Conservation (phyloP, 2,888 invertebrate genomes). For the Pseudococcus longispinus region DNA sequence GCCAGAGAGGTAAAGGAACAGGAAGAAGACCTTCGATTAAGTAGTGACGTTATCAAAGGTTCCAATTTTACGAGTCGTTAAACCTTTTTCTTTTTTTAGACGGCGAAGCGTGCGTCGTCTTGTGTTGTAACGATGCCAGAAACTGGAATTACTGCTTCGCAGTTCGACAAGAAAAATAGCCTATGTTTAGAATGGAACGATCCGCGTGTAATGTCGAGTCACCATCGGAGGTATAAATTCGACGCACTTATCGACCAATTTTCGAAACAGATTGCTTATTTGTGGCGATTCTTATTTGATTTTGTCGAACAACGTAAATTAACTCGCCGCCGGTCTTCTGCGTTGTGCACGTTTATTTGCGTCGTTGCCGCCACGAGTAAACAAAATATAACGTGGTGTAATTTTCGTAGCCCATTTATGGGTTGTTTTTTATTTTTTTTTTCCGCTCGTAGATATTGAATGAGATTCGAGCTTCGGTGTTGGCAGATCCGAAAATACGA, state of each 20-base stretch:
- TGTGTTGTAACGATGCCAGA: neutral
- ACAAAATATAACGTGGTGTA: neutral
- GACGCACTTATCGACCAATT: neutral
- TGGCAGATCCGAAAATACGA: neutral
- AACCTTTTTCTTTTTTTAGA: neutral
- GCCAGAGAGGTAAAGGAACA: neutral
- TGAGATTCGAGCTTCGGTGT: neutral
- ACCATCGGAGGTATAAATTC: neutral
- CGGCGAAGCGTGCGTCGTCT: too few relatives aligned
- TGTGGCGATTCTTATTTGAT: too few relatives aligned
- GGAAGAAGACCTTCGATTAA: conserved; percentile 32
- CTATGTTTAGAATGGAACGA: neutral
- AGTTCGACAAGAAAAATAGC: neutral
- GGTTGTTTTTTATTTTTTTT: neutral
- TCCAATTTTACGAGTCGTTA: conserved; percentile 24
- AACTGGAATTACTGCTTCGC: neutral
- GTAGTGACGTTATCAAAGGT: conserved; percentile 28
- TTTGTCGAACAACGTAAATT: neutral
- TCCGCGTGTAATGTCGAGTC: neutral
- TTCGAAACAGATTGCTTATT: neutral
- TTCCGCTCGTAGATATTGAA: neutral
- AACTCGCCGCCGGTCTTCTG: neutral
- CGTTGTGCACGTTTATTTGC: neutral
- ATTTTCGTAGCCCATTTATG: neutral
- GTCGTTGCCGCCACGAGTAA: neutral